A percentile compares a stretch with the other conserved stretches of the same genome.
Conservation (phyloP, 1,140 invertebrate species). For the Neelides sp. region DNA sequence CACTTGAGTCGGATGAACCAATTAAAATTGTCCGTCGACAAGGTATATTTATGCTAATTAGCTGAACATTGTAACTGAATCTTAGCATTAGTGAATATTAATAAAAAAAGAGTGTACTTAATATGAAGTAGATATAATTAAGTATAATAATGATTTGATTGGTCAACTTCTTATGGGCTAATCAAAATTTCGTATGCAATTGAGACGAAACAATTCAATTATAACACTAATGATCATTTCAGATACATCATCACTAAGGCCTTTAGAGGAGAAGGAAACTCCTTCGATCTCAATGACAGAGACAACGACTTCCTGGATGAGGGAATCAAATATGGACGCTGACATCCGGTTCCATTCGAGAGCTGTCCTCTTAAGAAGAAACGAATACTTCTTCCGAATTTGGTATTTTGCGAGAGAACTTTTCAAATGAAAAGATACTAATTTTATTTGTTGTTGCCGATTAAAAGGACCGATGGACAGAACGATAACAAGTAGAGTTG, state of each 20-base stretch:
- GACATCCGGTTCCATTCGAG: constrained; percentile 77
- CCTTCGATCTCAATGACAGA: constrained; percentile 65
- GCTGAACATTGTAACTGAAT: too few species aligned
- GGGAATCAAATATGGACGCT: constrained; percentile 81
- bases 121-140: too few species aligned
- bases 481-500: too few species aligned
- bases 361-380: constrained; percentile 60
- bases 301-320: constrained; percentile 82
- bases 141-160: too few species aligned
- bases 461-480: neutral
- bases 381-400: constrained; percentile 90
- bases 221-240: too few species aligned
- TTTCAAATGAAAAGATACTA: constrained; percentile 48
- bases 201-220: too few species aligned
- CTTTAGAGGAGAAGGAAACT: constrained; percentile 38
- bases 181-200: too few species aligned
- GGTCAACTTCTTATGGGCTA: too few species aligned
- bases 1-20: constrained; percentile 81
- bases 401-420: constrained; percentile 72
- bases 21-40: constrained; percentile 67
- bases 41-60: too few species aligned
- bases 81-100: too few species aligned
- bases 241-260: too few species aligned
- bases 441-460: constrained; percentile 1
- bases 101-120: too few species aligned